Base-by-base conservation (phyloP, 2,113 vertebrate species). In the Rhynchomys soricoides region DNA sequence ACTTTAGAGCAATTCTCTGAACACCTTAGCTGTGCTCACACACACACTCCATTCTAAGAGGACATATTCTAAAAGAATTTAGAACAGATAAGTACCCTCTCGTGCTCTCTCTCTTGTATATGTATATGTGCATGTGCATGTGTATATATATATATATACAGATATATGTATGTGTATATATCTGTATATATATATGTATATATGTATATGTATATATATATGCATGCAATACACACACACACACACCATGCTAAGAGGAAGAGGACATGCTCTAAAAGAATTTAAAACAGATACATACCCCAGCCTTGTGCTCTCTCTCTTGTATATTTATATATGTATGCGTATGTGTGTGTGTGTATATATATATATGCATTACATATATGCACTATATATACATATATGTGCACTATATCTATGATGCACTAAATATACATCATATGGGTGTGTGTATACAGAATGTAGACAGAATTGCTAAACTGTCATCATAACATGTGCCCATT, bases 221-320 rank as follows among this genome's bases (percentile, higher is more conserved):
- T 11, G 11, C 11, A 52, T n/a, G n/a, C n/a, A n/a, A n/a, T n/a
- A n/a, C 3, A 45, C 57, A 86, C 22, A 43, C 7, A 83, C 0
- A 57, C 37, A 50, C 12, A 43, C 7, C 78, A 68, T 70, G 34
- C 34, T 50, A 78, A 68, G 21, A 81, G 21, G 29, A 92, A 34
- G 40, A 81, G 17, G 4, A 40, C 3, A 15, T 31, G 43, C n/a
- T 37, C 48, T n/a, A 45, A 79, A 59, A 57, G 9, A 86, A 52
- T 52, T 26, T 43, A 31, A 55, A 75, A 66, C 7, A 31, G 10
- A 7, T 7, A 15, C 24, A 1, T 12, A 48, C 31, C 17, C 22
- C 2, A n/a, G n/a, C 1, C 3, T 24, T 22, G 6, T 5, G 7
- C n/a, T 5, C 24, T 31, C 1, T 0, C 45, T 34, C 22, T 40